phyloP scores from a whole-genome alignment of 2,888 invertebrate species.

The Cotesia congregata region DNA sequence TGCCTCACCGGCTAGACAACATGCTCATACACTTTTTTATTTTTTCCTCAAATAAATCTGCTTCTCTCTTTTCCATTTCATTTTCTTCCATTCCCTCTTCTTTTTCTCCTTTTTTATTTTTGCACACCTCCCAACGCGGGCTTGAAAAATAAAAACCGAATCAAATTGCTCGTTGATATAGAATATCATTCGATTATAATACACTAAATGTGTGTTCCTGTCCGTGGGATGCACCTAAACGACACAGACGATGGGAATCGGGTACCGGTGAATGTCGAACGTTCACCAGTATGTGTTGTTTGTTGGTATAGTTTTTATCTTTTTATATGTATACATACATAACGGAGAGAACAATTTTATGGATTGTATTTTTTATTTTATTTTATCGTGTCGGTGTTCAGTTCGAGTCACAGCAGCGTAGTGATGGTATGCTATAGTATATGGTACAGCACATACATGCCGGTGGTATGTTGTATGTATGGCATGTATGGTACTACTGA shows the following conservation, averaged over 20 bases:
- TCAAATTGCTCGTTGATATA: not conserved
- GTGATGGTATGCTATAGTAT: slow-evolving; percentile 24
- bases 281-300: slow-evolving; percentile 6
- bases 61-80: too few relatives aligned
- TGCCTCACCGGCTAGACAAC: slow-evolving; percentile 36
- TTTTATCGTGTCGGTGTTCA: slow-evolving; percentile 49
- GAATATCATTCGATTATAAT: not conserved
- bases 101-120: not conserved
- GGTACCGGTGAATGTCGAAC: not conserved
- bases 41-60: not conserved
- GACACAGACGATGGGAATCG: slow-evolving; percentile 44
- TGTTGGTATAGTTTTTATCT: too few relatives aligned
- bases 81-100: not conserved
- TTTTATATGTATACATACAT: slow-evolving; percentile 32
- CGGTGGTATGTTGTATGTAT: too few relatives aligned
- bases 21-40: not conserved
- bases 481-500: slow-evolving; percentile 42
- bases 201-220: not conserved
- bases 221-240: slow-evolving; percentile 10
- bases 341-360: slow-evolving; percentile 62
- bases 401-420: slow-evolving; percentile 31
- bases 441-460: too few relatives aligned
- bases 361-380: slow-evolving; percentile 64
- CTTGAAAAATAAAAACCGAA: not conserved
- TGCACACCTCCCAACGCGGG: not conserved